phyloP scores from a whole-genome alignment of 2,113 vertebrate species.

The Pica pica region DNA sequence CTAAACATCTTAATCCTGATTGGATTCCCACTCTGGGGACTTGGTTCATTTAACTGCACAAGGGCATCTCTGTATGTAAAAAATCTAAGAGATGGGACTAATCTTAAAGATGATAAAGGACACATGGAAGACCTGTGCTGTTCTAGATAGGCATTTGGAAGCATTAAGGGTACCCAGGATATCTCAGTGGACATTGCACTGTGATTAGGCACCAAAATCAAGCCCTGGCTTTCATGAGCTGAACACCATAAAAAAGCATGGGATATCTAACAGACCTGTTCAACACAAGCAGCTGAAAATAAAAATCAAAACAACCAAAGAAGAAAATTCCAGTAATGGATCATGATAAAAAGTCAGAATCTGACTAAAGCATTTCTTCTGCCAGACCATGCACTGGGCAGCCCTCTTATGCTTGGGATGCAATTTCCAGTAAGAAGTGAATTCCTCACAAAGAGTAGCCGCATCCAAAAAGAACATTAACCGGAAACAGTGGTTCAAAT shows the following conservation, averaged over 20 bases:
- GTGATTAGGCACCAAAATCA: neutral
- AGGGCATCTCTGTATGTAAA: neutral
- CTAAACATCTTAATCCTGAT: neutral
- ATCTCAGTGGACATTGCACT: neutral
- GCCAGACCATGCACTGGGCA: neutral
- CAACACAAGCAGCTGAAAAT: neutral
- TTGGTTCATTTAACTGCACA: neutral
- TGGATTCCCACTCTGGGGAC: neutral
- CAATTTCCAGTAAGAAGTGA: neutral
- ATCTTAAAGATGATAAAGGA: neutral
- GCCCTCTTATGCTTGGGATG: neutral
- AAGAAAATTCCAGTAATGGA: neutral
- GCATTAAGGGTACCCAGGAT: neutral
- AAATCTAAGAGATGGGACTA: neutral
- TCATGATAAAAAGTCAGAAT: rapidly evolving
- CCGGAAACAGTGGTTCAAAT: neutral
- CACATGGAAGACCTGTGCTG: neutral
- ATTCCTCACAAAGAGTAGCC: neutral
- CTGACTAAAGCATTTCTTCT: neutral
- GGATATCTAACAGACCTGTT: neutral
- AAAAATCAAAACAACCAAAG: neutral
- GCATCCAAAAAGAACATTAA: neutral
- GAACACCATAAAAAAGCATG: neutral
- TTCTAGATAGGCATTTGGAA: neutral
- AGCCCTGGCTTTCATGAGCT: neutral